phyloP scores from a whole-genome alignment of 2,113 vertebrate genomes.

The Grammomys dolichurus region DNA sequence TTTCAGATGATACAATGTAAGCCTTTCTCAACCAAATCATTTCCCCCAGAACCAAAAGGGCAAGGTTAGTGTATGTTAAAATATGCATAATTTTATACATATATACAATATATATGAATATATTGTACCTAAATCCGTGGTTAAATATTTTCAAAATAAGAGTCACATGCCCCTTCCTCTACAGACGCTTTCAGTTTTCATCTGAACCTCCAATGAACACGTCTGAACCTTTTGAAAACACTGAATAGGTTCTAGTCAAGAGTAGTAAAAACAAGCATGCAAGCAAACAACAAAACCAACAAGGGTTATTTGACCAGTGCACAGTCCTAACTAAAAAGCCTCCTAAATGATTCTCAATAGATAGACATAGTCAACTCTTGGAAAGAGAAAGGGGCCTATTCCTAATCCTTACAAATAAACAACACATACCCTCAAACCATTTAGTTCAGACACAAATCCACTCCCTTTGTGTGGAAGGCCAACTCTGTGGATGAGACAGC shows the following conservation, averaged over 20 bases:
- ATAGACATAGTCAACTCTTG: background rate
- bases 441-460: slow-evolving; percentile 42
- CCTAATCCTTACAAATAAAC: slow-evolving; percentile 36
- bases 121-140: background rate
- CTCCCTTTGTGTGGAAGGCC: slow-evolving; percentile 62
- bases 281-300: background rate
- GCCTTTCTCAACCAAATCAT: slow-evolving; percentile 45
- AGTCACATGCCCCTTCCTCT: background rate
- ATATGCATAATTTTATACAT: background rate
- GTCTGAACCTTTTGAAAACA: slow-evolving; percentile 48
- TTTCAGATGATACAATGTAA: slow-evolving; percentile 9
- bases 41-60: slow-evolving; percentile 36
- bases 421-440: slow-evolving; percentile 25
- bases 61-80: slow-evolving; percentile 1
- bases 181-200: slow-evolving; percentile 53
- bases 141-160: slow-evolving; percentile 27
- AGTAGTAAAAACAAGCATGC: slow-evolving; percentile 27
- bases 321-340: background rate
- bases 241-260: background rate
- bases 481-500: background rate
- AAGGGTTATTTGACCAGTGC: background rate
- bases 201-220: slow-evolving; percentile 50
- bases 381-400: background rate
- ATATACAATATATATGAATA: background rate
- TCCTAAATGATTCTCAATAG: background rate